Percentiles rank a stretch among this genome's conserved stretches.
phyloP scores from a whole-genome alignment of 2,797 vertebrate genomes.

The Lagodon rhomboides region DNA sequence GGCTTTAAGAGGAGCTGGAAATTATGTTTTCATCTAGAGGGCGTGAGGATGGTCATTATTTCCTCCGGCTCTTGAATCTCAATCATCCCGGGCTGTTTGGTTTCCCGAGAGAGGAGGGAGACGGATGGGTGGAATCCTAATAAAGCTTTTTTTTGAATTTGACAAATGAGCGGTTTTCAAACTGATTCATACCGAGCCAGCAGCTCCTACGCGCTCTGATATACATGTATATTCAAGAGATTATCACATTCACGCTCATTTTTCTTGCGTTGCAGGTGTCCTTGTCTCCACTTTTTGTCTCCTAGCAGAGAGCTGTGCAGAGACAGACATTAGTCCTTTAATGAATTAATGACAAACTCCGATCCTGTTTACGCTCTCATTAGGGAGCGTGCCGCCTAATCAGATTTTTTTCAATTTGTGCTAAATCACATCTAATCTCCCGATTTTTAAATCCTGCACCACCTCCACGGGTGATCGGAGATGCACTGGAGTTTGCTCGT shows the following conservation, averaged over 20 bases:
- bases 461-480: background rate
- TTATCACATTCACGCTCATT: too few relatives aligned
- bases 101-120: background rate
- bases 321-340: constrained; percentile 9
- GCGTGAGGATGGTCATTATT: background rate
- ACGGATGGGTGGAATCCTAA: background rate
- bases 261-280: background rate
- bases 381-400: constrained; percentile 1
- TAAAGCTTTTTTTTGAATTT: background rate
- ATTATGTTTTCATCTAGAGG: constrained; percentile 35
- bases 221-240: background rate
- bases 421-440: background rate
- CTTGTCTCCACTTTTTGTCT: background rate
- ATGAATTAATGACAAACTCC: constrained; percentile 1
- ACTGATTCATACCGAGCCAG: background rate
- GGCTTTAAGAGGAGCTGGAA: constrained; percentile 4
- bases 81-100: background rate
- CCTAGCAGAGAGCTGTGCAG: background rate
- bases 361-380: constrained; percentile 11
- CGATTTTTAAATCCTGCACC: background rate
- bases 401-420: constrained; percentile 49
- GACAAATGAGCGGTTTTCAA: background rate
- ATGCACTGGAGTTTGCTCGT: background rate
- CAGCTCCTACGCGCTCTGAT: background rate
- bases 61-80: constrained; percentile 37